Evolutionary conservation across 2,888 invertebrate genomes (phyloP).

Genomic region (Automeris io): DNA sequence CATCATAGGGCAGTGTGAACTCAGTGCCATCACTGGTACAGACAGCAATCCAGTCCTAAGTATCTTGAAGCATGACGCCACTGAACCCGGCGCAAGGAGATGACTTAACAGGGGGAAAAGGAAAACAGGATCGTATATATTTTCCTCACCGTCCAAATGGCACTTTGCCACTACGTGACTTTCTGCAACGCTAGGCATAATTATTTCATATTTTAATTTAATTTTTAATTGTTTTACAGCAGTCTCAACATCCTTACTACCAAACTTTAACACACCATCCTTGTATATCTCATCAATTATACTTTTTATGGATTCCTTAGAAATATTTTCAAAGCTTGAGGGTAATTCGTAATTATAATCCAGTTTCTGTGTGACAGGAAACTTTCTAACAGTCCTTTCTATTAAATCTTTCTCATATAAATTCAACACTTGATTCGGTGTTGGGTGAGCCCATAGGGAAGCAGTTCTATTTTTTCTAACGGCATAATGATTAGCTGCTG

Average conservation of each 20-base stretch:
- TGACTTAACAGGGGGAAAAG: conserved; percentile 86
- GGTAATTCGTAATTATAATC: conserved; percentile 59
- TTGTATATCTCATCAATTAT: conserved; percentile 32
- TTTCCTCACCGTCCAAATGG: conserved; percentile 37
- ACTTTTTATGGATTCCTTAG: conserved; percentile 23
- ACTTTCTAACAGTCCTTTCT: conserved; percentile 81
- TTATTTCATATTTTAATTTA: conserved; percentile 32
- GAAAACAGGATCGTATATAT: conserved; percentile 89
- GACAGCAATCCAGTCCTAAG: conserved; percentile 83
- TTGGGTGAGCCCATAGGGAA: conserved; percentile 83
- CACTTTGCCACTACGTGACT: conserved; percentile 34
- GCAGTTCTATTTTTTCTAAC: conserved; percentile 73
- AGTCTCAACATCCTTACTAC: conserved; percentile 35
- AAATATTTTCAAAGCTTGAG: conserved; percentile 22
- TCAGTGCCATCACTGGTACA: conserved; percentile 82
- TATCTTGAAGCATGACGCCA: conserved; percentile 83
- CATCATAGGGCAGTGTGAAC: conserved; percentile 80
- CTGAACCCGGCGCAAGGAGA: conserved; percentile 84
- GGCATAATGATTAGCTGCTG: conserved; percentile 87
- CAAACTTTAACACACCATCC: conserved; percentile 29
- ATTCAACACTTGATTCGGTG: conserved; percentile 83
- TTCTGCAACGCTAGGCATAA: conserved; percentile 13
- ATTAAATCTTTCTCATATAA: conserved; percentile 81
- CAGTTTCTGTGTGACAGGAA: conserved; percentile 80
- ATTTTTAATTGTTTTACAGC: conserved; percentile 28